Evolutionary conservation across 2,113 vertebrate species (phyloP), one percentile per base, ranked within the genome.

Genomic region (Cephalopholis sonnerati): DNA sequence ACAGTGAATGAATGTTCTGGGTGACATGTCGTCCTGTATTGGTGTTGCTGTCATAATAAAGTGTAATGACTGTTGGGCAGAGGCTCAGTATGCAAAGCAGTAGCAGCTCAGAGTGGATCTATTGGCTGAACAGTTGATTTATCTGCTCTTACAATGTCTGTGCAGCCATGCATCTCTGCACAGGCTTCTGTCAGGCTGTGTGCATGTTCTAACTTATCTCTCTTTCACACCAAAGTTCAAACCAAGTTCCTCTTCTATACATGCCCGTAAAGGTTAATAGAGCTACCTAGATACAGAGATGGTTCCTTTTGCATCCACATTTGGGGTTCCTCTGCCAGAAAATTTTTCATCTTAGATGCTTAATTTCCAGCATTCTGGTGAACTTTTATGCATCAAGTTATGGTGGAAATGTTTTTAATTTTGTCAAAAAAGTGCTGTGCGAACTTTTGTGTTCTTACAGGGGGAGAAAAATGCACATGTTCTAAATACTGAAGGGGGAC

Each of bases 71-170:
- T 64, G 85, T 65, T 87, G 68, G 63, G 68, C 24, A 39, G 61
- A 77, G 55, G 55, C 25, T 17, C 39, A 48, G 41, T 27, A 93
- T 93, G 92, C 86, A 93, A 93, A 93, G 68, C 57, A 79, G 72
- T 74, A 79, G 84, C 46, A 74, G 72, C 41, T 87, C 50, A 48
- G 59, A 18, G 77, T 58, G 27, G 36, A 48, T 55, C 48, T n/a
- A 85, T 84, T 92, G 89, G 89, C 69, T 78, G 68, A 39, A 71
- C 18, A 16, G 25, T 36, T 29, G 27, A 32, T 61, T 83, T 89
- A 87, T 90, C 88, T 87, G 55, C 4, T 63, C 57, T 44, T 12
- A 16, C 57, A 59, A 5, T 48, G n/a, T 59, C 64, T 63, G 32
- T 58, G 46, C 55, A 72, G 61, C 24, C 58, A 63, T 67, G 71